Evolutionary conservation across 2,888 invertebrate species (phyloP).

Genomic region (Trichopria drosophilae): DNA sequence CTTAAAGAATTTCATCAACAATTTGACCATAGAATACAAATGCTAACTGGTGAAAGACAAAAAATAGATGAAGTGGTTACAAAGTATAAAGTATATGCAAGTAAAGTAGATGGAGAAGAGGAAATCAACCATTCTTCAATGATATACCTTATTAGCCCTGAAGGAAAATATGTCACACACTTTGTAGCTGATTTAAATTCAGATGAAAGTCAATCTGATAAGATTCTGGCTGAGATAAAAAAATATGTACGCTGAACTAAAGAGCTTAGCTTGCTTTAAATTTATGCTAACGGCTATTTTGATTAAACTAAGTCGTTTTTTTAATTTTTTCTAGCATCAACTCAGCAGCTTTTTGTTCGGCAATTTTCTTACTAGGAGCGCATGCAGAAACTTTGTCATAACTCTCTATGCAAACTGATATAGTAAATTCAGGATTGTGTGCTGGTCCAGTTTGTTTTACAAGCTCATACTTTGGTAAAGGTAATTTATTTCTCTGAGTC

Average conservation of each 20-base stretch:
- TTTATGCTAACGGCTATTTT: no score
- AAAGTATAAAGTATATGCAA: slow-evolving; percentile 21
- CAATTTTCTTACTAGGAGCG: slow-evolving; percentile 5
- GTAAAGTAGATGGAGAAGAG: slow-evolving; percentile 20
- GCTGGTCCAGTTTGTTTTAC: slow-evolving; percentile 5
- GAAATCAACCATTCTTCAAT: slow-evolving; percentile 22
- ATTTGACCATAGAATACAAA: slow-evolving; percentile 22
- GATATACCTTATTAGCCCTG: slow-evolving; percentile 19
- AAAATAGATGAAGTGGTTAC: slow-evolving; percentile 15
- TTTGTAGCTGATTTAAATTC: slow-evolving; percentile 19
- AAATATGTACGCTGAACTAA: slow-evolving; percentile 18
- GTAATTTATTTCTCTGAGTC: slow-evolving; percentile 10
- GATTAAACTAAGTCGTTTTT: no score
- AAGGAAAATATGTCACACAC: slow-evolving; percentile 20
- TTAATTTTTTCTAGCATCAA: slow-evolving; percentile 15
- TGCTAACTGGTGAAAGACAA: slow-evolving; percentile 20
- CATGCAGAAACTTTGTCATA: slow-evolving; percentile 9
- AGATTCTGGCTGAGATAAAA: slow-evolving; percentile 19
- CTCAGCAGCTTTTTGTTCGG: slow-evolving; percentile 14
- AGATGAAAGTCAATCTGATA: slow-evolving; percentile 21
- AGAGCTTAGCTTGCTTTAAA: no score
- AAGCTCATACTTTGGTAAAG: slow-evolving; percentile 9
- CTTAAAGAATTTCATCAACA: slow-evolving; percentile 20
- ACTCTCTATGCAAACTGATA: slow-evolving; percentile 5
- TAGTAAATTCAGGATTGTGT: slow-evolving; percentile 7